Conservation (phyloP, 2,797 vertebrate species). For the Remorina albescens region DNA sequence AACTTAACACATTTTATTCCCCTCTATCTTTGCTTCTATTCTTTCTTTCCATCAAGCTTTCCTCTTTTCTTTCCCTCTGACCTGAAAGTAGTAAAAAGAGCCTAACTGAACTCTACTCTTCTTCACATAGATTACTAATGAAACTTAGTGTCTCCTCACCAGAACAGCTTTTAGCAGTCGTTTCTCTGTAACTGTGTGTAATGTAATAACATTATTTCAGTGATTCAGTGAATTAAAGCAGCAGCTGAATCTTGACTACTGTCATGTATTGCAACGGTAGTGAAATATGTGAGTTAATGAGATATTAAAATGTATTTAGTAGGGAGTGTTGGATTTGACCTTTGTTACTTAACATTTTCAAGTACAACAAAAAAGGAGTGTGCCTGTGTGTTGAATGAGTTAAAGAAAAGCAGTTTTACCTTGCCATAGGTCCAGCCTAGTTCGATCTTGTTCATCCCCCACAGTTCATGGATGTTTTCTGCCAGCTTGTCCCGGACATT, state of each 20-base stretch:
- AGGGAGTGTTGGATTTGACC: slow-evolving; percentile 3
- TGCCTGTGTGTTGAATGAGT: not conserved
- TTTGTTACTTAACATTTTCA: not conserved
- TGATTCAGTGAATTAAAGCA: not conserved
- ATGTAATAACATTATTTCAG: not conserved
- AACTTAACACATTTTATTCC: not conserved
- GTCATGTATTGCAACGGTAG: not conserved
- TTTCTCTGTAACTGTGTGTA: not conserved
- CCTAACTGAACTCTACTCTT: not conserved
- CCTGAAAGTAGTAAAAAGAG: too few species aligned
- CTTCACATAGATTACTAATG: not conserved
- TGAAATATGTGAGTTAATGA: slow-evolving; percentile 30
- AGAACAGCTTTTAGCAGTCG: not conserved
- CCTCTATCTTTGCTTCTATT: not conserved
- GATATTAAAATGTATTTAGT: slow-evolving; percentile 13
- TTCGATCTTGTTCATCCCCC: slow-evolving; percentile 99
- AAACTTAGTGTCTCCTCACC: not conserved
- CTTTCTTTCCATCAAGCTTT: not conserved
- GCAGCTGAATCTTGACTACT: not conserved
- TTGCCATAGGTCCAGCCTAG: slow-evolving; percentile 98
- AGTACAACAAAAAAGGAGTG: too few species aligned
- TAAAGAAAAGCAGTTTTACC: slow-evolving; percentile 76
- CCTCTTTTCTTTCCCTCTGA: not conserved
- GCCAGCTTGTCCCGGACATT: slow-evolving; percentile 96
- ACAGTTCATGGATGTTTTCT: slow-evolving; percentile 99